Conservation (phyloP, 23 tunicate genomes). For the Ciona savignyi region DNA sequence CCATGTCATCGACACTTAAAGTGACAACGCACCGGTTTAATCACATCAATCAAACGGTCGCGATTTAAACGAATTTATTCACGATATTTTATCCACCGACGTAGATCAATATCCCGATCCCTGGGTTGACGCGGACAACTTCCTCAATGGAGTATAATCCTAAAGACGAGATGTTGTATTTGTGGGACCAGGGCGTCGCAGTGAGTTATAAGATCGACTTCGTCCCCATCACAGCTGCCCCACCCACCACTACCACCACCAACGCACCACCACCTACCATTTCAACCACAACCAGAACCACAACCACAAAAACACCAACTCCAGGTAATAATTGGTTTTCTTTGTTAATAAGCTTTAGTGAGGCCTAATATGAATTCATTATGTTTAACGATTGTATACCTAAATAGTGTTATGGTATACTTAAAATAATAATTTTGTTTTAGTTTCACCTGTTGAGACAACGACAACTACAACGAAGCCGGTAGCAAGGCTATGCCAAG, state of each 20-base stretch:
- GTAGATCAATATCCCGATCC: conserved; percentile 64
- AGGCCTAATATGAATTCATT: too few species aligned
- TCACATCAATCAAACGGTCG: background rate
- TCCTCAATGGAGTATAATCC: conserved; percentile 85
- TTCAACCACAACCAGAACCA: conserved; percentile 20
- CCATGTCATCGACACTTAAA: background rate
- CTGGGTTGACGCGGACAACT: conserved; percentile 39
- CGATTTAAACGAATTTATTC: background rate
- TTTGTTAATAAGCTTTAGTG: too few species aligned
- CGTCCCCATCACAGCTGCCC: conserved; percentile 18
- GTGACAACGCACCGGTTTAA: background rate
- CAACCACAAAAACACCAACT: background rate
- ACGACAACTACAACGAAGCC: conserved; percentile 26
- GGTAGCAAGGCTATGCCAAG: conserved; percentile 13
- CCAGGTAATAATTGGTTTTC: background rate
- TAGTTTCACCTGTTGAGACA: background rate
- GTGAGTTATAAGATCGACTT: conserved; percentile 57
- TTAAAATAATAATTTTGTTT: background rate
- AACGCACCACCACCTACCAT: conserved; percentile 10
- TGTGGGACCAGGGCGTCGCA: conserved; percentile 62
- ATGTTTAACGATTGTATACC: too few species aligned
- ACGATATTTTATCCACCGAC: background rate
- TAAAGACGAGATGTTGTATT: conserved; percentile 52
- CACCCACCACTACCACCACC: conserved; percentile 33
- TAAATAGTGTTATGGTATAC: too few species aligned